Evolutionary conservation across 2,113 vertebrate genomes (phyloP), one percentile per base, ranked within the genome.

Genomic region (Vulpes ferrilata): DNA sequence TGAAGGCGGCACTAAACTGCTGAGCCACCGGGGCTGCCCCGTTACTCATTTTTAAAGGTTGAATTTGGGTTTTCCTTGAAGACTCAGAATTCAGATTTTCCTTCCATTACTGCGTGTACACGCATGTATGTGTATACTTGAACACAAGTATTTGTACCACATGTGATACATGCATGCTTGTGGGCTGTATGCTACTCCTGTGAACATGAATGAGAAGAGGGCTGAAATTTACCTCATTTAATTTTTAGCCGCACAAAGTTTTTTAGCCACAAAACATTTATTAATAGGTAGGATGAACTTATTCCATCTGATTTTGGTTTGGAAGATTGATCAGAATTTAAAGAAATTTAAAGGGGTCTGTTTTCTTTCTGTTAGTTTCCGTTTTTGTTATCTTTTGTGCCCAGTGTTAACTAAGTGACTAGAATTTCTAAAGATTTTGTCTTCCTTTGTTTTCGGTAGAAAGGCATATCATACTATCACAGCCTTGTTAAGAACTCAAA

Each of bases 351-450:
- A 88, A 13, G 86, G 11, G 89, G 32, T 95, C 13, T 48, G 0
- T 95, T 88, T 71, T 71, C 11, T 84, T 90, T 71, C 19, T 67
- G 19, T 76, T 79, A 55, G 51, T 95, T 95, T 93, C 35, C 32
- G 25, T 81, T 96, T 94, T 84, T 96, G 15, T 88, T 91, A 32
- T 32, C 22, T 93, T 78, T 78, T 83, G 7, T 65, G 81, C 84
- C 17, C 59, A 88, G 0, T 74, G 59, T 84, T 94, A 84, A n/a
- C 43, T 64, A 48, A 87, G 20, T 83, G 69, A 30, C 43, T 94
- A 95, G 81, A 94, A 87, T 84, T 79, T 90, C 38, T 90, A 7
- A 69, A 69, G 64, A 48, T 83, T 79, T 79, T 95, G 17, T 93
- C 19, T 93, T 43, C 27, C 57, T 92, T 97, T 91, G 69, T 95